Conservation (phyloP, 2,888 invertebrate genomes). For the Clanis bilineata region DNA sequence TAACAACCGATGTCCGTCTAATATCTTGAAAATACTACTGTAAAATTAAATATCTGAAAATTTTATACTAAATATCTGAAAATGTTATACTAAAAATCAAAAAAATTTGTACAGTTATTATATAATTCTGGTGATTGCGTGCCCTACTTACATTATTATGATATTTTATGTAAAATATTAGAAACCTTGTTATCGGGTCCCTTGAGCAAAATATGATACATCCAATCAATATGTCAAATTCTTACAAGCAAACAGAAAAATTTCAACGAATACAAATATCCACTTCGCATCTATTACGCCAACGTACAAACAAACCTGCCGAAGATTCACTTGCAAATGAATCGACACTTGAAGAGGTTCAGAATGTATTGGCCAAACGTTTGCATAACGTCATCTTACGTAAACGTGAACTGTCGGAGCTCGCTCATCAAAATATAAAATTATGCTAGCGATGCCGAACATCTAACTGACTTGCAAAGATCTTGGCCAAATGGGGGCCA, state of each 20-base stretch:
- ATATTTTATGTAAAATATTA: not conserved
- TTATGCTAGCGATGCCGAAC: not conserved
- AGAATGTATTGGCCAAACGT: constrained; percentile 6
- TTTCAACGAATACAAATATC: not conserved
- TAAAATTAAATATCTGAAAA: too few relatives aligned
- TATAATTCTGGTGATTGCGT: too few relatives aligned
- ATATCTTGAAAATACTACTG: too few relatives aligned
- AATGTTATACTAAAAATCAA: too few relatives aligned
- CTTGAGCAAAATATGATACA: not conserved
- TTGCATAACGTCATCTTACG: constrained; percentile 5
- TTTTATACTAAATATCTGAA: too few relatives aligned
- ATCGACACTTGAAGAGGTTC: not conserved
- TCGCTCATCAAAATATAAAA: constrained; percentile 7
- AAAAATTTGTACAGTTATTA: too few relatives aligned
- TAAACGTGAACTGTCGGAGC: not conserved
- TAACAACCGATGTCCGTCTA: too few relatives aligned
- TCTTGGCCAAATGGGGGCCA: not conserved
- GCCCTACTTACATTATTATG: too few relatives aligned
- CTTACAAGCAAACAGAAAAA: not conserved
- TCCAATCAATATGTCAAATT: not conserved
- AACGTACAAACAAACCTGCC: not conserved
- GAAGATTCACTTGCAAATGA: constrained; percentile 2
- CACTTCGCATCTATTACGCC: not conserved
- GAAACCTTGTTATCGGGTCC: not conserved
- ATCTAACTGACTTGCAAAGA: not conserved